phyloP scores from a whole-genome alignment of 2,888 invertebrate species.

The Nephrotoma flavescens region DNA sequence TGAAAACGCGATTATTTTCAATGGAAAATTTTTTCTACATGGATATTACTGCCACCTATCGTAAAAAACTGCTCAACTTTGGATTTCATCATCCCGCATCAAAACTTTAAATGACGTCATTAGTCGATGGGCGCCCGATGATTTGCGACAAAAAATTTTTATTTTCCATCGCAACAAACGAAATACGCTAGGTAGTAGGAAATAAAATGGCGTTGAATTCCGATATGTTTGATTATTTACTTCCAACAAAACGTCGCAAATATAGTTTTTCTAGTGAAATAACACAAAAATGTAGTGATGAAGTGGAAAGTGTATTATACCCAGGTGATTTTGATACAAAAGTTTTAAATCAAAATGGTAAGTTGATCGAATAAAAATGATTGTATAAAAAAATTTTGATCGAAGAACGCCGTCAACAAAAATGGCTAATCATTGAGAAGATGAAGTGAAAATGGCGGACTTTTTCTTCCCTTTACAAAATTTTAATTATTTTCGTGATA shows the following conservation, averaged over 20 bases:
- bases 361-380: neutral
- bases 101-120: neutral
- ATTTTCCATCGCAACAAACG: neutral
- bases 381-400: neutral
- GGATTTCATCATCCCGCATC: neutral
- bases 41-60: neutral
- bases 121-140: neutral
- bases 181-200: neutral
- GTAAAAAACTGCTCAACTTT: neutral
- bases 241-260: conserved; percentile 2
- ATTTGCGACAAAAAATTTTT: neutral
- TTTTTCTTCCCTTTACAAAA: neutral
- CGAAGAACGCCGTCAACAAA: neutral
- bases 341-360: neutral
- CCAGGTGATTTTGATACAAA: neutral
- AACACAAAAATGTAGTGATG: neutral
- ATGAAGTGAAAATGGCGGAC: neutral
- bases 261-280: neutral
- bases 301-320: neutral
- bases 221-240: conserved; percentile 4
- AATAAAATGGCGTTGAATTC: conserved; percentile 5
- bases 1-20: neutral
- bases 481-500: neutral
- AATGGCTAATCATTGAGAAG: neutral
- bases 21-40: neutral